phyloP scores from a whole-genome alignment of 2,888 invertebrate genomes.

The Ryuthela nishihirai region DNA sequence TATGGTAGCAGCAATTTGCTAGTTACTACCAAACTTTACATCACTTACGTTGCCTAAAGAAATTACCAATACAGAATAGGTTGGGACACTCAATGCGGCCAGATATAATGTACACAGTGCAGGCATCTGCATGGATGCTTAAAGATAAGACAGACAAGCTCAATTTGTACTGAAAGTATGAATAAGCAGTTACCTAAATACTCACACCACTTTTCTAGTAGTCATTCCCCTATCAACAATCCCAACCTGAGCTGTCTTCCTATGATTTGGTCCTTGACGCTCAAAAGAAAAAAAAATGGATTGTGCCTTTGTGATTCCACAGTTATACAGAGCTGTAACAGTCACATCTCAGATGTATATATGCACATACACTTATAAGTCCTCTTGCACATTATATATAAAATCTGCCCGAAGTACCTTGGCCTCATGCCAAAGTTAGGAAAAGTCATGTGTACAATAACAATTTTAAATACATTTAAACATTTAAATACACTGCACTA shows the following conservation, averaged over 20 bases:
- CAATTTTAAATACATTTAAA: conserved; percentile 34
- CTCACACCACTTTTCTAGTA: background rate
- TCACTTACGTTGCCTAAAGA: no score
- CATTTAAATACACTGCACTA: conserved; percentile 23
- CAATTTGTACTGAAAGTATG: background rate
- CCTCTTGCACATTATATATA: background rate
- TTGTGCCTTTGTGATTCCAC: conserved; percentile 32
- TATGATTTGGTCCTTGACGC: background rate
- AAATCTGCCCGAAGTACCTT: conserved; percentile 6
- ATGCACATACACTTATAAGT: background rate
- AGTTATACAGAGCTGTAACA: background rate
- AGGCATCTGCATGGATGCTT: background rate
- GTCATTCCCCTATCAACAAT: background rate
- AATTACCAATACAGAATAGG: background rate
- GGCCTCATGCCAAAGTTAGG: conserved; percentile 28
- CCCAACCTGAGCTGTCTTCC: background rate
- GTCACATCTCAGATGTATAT: background rate
- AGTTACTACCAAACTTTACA: background rate
- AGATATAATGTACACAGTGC: background rate
- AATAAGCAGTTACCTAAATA: background rate
- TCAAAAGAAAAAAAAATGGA: no score
- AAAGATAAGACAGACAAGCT: background rate
- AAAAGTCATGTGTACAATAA: conserved; percentile 33
- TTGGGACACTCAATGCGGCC: background rate
- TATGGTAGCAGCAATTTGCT: background rate